A percentile compares a stretch with the other conserved stretches of the same genome.
Evolutionary conservation across 2,888 invertebrate genomes (phyloP).

Genomic region (Sussaba pulchella): DNA sequence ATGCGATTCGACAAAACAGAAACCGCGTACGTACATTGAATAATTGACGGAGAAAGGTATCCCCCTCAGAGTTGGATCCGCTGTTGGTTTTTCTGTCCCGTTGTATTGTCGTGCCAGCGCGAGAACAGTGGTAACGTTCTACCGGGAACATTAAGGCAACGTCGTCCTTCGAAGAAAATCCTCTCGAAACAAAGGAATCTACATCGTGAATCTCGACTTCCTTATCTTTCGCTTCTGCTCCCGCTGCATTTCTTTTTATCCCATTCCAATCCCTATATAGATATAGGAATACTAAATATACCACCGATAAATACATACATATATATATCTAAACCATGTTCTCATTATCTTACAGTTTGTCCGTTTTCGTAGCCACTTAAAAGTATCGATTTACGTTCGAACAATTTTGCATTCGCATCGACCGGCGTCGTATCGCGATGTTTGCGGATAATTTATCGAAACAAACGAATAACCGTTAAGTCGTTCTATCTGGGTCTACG

Average conservation of each 20-base stretch:
- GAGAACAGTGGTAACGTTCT: slow-evolving; percentile 41
- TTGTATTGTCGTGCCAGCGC: slow-evolving; percentile 44
- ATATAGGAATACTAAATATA: too few species aligned
- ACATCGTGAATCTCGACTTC: slow-evolving; percentile 68
- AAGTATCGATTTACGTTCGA: background rate
- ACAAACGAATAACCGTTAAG: background rate
- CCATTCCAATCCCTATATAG: slow-evolving; percentile 8
- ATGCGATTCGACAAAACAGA: background rate
- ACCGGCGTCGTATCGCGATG: background rate
- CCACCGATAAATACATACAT: too few species aligned
- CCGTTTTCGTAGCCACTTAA: too few species aligned
- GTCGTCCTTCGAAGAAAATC: slow-evolving; percentile 58
- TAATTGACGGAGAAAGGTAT: slow-evolving; percentile 21
- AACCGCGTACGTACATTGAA: background rate
- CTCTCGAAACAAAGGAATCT: slow-evolving; percentile 67
- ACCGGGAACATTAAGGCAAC: slow-evolving; percentile 36
- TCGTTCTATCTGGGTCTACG: slow-evolving; percentile 27
- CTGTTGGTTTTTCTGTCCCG: slow-evolving; percentile 20
- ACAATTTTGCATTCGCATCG: background rate
- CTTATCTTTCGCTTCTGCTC: slow-evolving; percentile 49
- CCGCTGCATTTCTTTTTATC: slow-evolving; percentile 41
- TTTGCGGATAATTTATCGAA: background rate
- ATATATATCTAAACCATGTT: background rate
- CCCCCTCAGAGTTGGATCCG: slow-evolving; percentile 11
- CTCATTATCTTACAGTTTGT: background rate